Conservation (phyloP, 2,888 invertebrate species). For the Plebejus melissa region DNA sequence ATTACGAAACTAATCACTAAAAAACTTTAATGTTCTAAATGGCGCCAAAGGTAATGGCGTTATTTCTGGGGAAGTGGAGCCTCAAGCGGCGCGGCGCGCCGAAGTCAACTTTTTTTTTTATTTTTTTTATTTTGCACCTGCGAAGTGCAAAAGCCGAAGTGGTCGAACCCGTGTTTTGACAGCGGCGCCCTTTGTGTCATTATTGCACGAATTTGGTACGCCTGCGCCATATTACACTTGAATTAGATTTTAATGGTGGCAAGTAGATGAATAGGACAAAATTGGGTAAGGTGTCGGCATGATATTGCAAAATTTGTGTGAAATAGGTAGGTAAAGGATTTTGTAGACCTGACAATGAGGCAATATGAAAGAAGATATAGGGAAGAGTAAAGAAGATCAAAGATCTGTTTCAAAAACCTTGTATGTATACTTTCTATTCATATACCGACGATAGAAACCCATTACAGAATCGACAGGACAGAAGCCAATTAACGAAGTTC, state of each 20-base stretch:
- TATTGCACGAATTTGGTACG: constrained; percentile 22
- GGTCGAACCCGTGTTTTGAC: constrained; percentile 62
- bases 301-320: neutral
- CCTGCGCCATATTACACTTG: constrained; percentile 10
- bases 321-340: neutral
- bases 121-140: constrained; percentile 66
- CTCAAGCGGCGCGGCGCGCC: constrained; percentile 53
- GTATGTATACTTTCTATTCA: too few relatives aligned
- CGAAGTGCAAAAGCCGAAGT: constrained; percentile 52
- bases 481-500: neutral
- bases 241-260: neutral
- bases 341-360: neutral
- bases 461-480: neutral
- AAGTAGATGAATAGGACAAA: constrained; percentile 4
- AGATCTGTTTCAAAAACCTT: too few relatives aligned
- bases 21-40: constrained; percentile 34
- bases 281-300: neutral
- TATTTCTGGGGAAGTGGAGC: constrained; percentile 36
- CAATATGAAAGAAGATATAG: too few relatives aligned
- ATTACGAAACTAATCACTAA: constrained; percentile 10
- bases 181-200: constrained; percentile 54
- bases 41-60: constrained; percentile 37
- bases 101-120: constrained; percentile 60
- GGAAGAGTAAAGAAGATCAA: too few relatives aligned
- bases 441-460: too few relatives aligned